Conservation (phyloP, 2,888 invertebrate species). For the Cepaea hortensis region DNA sequence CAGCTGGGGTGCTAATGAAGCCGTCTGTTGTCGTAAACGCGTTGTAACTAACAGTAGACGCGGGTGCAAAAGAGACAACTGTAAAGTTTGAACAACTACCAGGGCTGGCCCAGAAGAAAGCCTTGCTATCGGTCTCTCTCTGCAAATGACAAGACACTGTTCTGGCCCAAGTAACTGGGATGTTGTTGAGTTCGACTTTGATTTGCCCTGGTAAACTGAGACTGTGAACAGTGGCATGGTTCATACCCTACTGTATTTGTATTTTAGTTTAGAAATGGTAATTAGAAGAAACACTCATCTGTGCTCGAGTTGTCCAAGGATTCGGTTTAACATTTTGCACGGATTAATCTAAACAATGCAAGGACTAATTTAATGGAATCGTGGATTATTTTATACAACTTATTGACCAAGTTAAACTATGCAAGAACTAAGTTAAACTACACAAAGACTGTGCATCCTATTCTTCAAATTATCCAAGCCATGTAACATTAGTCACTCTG, state of each 20-base stretch:
- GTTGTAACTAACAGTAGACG: neutral
- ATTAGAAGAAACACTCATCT: constrained; percentile 12
- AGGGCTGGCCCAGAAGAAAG: neutral
- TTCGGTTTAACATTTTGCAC: too few species aligned
- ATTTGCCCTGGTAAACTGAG: neutral
- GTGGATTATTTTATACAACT: too few species aligned
- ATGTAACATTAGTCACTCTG: too few species aligned
- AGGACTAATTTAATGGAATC: too few species aligned
- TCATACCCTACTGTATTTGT: neutral
- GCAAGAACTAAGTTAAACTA: too few species aligned
- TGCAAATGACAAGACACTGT: neutral
- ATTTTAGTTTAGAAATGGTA: neutral
- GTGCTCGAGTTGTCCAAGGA: neutral
- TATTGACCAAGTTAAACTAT: too few species aligned
- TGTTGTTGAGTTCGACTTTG: neutral
- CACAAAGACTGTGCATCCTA: too few species aligned
- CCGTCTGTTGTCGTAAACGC: neutral
- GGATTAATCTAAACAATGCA: too few species aligned
- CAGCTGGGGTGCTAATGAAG: neutral
- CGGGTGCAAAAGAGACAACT: neutral
- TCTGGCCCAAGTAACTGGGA: constrained; percentile 4
- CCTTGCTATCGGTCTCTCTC: neutral
- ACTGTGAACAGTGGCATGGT: neutral
- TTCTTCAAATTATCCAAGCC: too few species aligned
- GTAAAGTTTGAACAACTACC: neutral